Evolutionary conservation across 2,888 invertebrate species (phyloP).

Genomic region (Drosophila diplacantha): DNA sequence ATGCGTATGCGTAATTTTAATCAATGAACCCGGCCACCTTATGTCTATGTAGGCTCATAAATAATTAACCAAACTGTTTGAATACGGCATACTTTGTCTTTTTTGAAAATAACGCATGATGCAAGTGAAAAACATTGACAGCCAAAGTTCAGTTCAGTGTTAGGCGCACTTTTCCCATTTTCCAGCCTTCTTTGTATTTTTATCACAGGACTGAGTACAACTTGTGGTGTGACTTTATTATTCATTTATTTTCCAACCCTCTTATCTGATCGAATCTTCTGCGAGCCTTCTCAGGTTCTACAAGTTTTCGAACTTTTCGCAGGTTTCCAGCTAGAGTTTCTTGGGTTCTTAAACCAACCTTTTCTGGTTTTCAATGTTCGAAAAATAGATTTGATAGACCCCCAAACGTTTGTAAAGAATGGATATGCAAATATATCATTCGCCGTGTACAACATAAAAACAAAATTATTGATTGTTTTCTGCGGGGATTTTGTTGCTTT

Average conservation of each 20-base stretch:
- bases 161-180: slow-evolving; percentile 7
- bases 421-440: slow-evolving; percentile 38
- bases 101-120: too few relatives aligned
- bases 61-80: slow-evolving; percentile 18
- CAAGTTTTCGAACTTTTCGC: neutral
- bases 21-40: slow-evolving; percentile 13
- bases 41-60: neutral
- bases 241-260: neutral
- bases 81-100: neutral
- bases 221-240: neutral
- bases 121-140: neutral
- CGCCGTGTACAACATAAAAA: slow-evolving; percentile 31
- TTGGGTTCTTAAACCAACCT: slow-evolving; percentile 14
- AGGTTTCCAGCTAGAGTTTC: neutral
- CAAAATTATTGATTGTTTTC: slow-evolving; percentile 51
- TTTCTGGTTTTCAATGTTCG: slow-evolving; percentile 23
- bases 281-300: neutral
- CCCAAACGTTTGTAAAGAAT: slow-evolving; percentile 24
- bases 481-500: slow-evolving; percentile 28
- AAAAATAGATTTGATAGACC: slow-evolving; percentile 8
- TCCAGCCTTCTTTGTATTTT: neutral
- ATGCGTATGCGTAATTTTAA: slow-evolving; percentile 5
- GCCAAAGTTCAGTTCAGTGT: neutral
- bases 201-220: neutral
- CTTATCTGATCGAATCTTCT: neutral